Evolutionary conservation across 2,888 invertebrate genomes (phyloP), one percentile per base, ranked within the genome.

Genomic region (Archips crataeganus): DNA sequence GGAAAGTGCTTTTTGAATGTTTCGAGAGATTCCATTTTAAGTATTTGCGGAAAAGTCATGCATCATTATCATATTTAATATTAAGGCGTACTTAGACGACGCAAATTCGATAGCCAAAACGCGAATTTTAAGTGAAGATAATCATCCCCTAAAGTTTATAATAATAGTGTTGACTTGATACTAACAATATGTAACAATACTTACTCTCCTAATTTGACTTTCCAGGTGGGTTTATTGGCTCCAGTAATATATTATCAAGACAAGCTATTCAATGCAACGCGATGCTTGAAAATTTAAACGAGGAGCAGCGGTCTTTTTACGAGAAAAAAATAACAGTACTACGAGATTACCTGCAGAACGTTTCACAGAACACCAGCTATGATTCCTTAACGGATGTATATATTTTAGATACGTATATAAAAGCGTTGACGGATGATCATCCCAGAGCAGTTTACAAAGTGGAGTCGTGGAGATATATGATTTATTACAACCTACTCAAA

Each of bases 161-260:
- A 23, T 23, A 23, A 23, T 23, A 23, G 23, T 23, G 23, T 23
- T 23, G 23, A 23, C 23, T 23, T 23, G 23, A 23, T 23, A 23
- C 23, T 23, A 23, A 23, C 23, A 23, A 23, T 23, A 23, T 23
- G 23, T 23, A 23, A 23, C 23, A 42, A 42, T 5, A 42, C 9
- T 47, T 15, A n/a, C 34, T 64, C 13, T 13, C 59, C 69, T 59
- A 66, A 45, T 45, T 45, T 45, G 11, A 45, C 11, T 60, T 90
- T 90, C 57, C 84, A 96, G 96, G 97, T 60, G 97, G 97, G 2
- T 97, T 98, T 81, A 90, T 96, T 0, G 85, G 86, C 1, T 94
- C 96, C 62, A 97, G 97, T 81, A 96, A 96, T 81, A 95, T 98
- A 75, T 92, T 97, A 80, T 90, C 96, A 0, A 92, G 90, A 5